A percentile compares a stretch with the other conserved stretches of the same genome.
Evolutionary conservation across 2,888 invertebrate genomes (phyloP).

Genomic region (Nudaria mundana): DNA sequence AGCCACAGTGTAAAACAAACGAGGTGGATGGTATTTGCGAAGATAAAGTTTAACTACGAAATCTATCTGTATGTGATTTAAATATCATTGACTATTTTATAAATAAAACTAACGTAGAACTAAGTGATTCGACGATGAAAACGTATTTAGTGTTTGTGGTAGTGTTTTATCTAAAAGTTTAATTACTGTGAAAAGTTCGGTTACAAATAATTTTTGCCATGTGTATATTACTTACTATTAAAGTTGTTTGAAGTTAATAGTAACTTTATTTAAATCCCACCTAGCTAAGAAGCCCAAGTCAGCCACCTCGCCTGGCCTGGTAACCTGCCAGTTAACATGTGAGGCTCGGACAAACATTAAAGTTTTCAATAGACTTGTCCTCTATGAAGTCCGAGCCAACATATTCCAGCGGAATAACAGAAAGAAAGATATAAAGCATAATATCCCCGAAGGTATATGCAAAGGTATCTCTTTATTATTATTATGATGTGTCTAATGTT

Average conservation of each 20-base stretch:
- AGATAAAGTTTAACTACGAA: conserved; percentile 54
- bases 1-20: conserved; percentile 50
- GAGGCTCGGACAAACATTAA: too few species aligned
- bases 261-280: too few species aligned
- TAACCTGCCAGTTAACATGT: too few species aligned
- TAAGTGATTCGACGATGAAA: conserved; percentile 8
- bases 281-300: too few species aligned
- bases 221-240: conserved; percentile 6
- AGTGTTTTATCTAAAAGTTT: conserved; percentile 18
- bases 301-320: too few species aligned
- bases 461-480: too few species aligned
- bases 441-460: too few species aligned
- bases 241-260: neutral
- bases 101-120: conserved; percentile 20
- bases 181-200: conserved; percentile 17
- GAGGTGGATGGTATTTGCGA: conserved; percentile 63
- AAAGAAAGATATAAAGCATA: too few species aligned
- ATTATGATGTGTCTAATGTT: too few species aligned
- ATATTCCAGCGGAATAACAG: too few species aligned
- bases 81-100: conserved; percentile 14
- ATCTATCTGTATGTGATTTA: conserved; percentile 19
- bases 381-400: too few species aligned
- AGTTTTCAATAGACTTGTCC: too few species aligned
- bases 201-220: conserved; percentile 20
- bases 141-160: conserved; percentile 6